Percentiles rank a stretch among this genome's conserved stretches.
phyloP scores from a whole-genome alignment of 2,797 vertebrate species.

The Karalla daura region DNA sequence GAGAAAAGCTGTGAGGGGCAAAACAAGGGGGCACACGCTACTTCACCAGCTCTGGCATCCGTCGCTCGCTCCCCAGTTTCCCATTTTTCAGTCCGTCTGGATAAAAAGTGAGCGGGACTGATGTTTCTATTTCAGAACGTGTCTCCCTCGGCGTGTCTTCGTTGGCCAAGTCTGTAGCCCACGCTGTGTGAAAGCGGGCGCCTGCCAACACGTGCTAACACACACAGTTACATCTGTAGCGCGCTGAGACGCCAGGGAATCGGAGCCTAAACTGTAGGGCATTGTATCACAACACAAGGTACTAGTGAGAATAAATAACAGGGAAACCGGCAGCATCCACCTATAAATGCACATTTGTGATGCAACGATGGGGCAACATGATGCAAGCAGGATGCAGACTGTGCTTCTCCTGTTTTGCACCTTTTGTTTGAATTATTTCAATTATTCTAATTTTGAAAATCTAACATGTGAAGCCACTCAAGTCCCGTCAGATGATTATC shows the following conservation, averaged over 20 bases:
- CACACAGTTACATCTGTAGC: slow-evolving; percentile 67
- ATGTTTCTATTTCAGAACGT: slow-evolving; percentile 70
- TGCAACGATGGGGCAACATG: slow-evolving; percentile 30
- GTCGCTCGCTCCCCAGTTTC: slow-evolving; percentile 27
- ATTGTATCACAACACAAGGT: slow-evolving; percentile 68
- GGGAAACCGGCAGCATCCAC: slow-evolving; percentile 36
- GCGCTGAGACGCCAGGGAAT: slow-evolving; percentile 57
- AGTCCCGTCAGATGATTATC: too few relatives aligned
- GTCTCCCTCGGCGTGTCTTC: slow-evolving; percentile 63
- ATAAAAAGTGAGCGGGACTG: slow-evolving; percentile 50
- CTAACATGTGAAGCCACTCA: not conserved
- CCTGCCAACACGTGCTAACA: slow-evolving; percentile 67
- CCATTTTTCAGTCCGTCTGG: slow-evolving; percentile 53
- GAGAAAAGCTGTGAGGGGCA: not conserved
- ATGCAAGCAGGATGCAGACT: slow-evolving; percentile 7
- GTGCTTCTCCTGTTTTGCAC: not conserved
- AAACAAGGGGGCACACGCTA: slow-evolving; percentile 11
- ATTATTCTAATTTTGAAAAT: not conserved
- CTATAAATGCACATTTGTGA: slow-evolving; percentile 32
- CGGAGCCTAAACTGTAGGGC: slow-evolving; percentile 64
- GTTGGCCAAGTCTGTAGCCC: slow-evolving; percentile 75
- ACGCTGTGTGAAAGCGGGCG: slow-evolving; percentile 62
- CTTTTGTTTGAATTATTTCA: not conserved
- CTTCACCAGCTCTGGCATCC: slow-evolving; percentile 20
- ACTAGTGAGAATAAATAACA: slow-evolving; percentile 60